Percentiles rank a stretch among this genome's conserved stretches.
These are phyloP conservation scores for Romanogobio albipinnatus DNA, from an alignment of 2,113 vertebrate species.

Conservation along the genomic window DNA sequence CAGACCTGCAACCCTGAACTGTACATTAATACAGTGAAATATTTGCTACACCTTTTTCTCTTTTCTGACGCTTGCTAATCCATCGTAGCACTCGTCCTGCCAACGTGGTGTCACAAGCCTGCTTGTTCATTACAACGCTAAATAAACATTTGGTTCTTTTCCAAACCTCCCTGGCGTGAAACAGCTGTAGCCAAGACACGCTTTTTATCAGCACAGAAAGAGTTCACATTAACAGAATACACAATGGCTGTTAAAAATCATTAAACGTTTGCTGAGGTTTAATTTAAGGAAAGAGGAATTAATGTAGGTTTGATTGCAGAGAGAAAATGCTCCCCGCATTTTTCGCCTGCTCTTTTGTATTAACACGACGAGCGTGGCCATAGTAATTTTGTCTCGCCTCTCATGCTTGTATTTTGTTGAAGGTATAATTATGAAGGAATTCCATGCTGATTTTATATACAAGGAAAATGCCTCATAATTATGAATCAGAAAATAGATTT, in stretches of 20 bases:
- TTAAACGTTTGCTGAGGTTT: not conserved
- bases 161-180: not conserved
- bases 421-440: constrained; percentile 48
- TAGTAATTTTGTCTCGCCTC: not conserved
- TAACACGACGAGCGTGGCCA: not conserved
- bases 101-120: not conserved
- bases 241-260: not conserved
- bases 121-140: constrained; percentile 40
- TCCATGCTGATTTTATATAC: constrained; percentile 18
- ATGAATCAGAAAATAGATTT: constrained; percentile 47
- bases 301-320: not conserved
- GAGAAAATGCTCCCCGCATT: not conserved
- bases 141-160: constrained; percentile 38
- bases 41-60: not conserved
- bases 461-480: constrained; percentile 43
- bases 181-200: constrained; percentile 23
- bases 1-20: not conserved
- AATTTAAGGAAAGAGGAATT: not conserved
- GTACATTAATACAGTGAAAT: not conserved
- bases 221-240: not conserved
- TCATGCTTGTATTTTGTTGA: constrained; percentile 23
- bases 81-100: not conserved
- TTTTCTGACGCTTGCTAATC: not conserved
- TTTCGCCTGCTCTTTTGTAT: not conserved
- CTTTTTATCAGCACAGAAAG: constrained; percentile 7